Evolutionary conservation across 2,113 vertebrate genomes (phyloP).

Genomic region (Centropus bengalensis): DNA sequence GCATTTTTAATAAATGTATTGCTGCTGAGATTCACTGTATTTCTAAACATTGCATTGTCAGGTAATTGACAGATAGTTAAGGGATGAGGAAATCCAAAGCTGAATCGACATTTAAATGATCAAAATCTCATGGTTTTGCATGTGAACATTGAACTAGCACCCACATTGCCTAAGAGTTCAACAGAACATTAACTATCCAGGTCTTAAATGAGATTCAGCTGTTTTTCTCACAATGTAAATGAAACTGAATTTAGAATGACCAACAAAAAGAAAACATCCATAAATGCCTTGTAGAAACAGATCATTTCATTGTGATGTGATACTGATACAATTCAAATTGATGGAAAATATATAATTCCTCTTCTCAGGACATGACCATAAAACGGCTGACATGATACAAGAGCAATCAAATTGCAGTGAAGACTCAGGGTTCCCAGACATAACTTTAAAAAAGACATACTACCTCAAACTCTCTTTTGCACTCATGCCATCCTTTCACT

Average conservation of each 20-base stretch:
- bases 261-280: background rate
- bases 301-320: background rate
- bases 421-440: background rate
- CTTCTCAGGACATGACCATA: background rate
- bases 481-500: background rate
- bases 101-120: background rate
- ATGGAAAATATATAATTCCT: background rate
- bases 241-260: background rate
- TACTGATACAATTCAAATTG: background rate
- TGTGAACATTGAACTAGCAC: background rate
- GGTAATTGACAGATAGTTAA: background rate
- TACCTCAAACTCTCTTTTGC: background rate
- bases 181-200: background rate
- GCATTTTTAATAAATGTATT: background rate
- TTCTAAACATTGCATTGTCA: background rate
- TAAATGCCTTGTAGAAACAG: background rate
- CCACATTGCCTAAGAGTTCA: background rate
- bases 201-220: background rate
- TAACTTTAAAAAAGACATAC: background rate
- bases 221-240: background rate
- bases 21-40: background rate
- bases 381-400: background rate
- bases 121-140: background rate
- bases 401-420: background rate
- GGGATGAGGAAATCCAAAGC: background rate